Percentiles rank a stretch among this genome's conserved stretches.
phyloP scores from a whole-genome alignment of 2,888 invertebrate genomes.

The Morpho achilles region DNA sequence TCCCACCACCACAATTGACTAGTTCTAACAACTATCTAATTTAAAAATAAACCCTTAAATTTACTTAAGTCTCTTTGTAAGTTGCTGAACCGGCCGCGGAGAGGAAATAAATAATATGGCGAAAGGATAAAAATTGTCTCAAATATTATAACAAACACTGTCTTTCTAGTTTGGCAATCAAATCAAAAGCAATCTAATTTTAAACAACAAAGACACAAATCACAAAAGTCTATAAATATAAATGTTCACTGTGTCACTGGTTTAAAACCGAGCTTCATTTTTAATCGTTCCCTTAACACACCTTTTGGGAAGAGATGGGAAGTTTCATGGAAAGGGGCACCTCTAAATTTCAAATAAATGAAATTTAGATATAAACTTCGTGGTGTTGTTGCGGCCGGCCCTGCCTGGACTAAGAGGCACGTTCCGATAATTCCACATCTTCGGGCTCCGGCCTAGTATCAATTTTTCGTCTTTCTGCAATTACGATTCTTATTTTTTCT shows the following conservation, averaged over 20 bases:
- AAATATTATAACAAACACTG: slow-evolving; percentile 25
- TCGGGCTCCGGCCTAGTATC: slow-evolving; percentile 67
- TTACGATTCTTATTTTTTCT: slow-evolving; percentile 80
- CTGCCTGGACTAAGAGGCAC: slow-evolving; percentile 74
- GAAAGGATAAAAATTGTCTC: slow-evolving; percentile 24
- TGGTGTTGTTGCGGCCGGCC: slow-evolving; percentile 76
- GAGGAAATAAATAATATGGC: slow-evolving; percentile 29
- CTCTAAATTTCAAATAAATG: slow-evolving; percentile 29
- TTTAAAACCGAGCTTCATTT: slow-evolving; percentile 65
- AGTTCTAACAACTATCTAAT: slow-evolving; percentile 72
- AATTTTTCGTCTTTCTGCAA: slow-evolving; percentile 79
- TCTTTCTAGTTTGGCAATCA: slow-evolving; percentile 43
- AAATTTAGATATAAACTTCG: slow-evolving; percentile 70
- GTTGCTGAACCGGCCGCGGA: slow-evolving; percentile 73
- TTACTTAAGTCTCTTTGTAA: slow-evolving; percentile 65
- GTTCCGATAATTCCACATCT: slow-evolving; percentile 65
- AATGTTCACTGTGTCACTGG: slow-evolving; percentile 43
- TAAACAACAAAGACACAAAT: slow-evolving; percentile 33
- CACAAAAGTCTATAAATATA: slow-evolving; percentile 19
- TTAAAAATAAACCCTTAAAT: slow-evolving; percentile 53
- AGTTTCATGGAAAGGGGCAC: slow-evolving; percentile 32
- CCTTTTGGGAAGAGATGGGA: slow-evolving; percentile 40
- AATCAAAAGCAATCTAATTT: slow-evolving; percentile 45
- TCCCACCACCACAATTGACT: slow-evolving; percentile 76
- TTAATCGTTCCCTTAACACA: slow-evolving; percentile 53